Base-by-base conservation (phyloP, 2,113 vertebrate species). In the Apodemus sylvaticus region DNA sequence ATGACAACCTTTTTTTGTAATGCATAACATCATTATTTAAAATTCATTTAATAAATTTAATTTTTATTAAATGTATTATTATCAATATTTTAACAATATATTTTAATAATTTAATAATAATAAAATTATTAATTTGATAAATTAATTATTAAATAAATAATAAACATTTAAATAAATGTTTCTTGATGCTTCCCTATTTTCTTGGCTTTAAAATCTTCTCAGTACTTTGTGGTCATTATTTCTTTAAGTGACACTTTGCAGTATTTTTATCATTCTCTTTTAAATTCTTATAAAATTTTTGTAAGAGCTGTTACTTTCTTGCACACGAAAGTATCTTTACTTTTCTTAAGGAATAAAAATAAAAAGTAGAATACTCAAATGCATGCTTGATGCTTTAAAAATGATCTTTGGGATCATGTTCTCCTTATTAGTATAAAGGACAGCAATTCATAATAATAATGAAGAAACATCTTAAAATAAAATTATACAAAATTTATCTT, bases 171-270 rank as follows among this genome's bases (percentile, higher is more conserved):
- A n/a, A n/a, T n/a, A n/a, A n/a, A 19, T n/a, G 13, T 20, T 77
- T 64, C 70, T 68, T 20, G 22, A 53, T 78, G 11, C 26, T 48
- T 92, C 20, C 8, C 2, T 73, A 71, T 78, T 66, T 83, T 71
- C 14, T 92, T 42, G 51, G 9, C 2, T 62, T 93, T 34, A 6
- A 60, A 29, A n/a, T 74, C 73, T 62, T 86, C 6, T 86, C 62
- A 55, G 12, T 48, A 68, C 83, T 86, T 91, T 60, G 22, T 86
- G 78, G 87, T 77, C 34, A 93, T 89, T 85, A 58, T 96, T 86
- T 90, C n/a, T 92, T 88, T 95, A 93, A 95, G 60, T 87, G 29
- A 0, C 1, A 3, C 26, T n/a, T 20, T 71, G 1, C 39, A 39
- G 5, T 48, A 16, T 51, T 76, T 90, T 60, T 94, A 91, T 64